Conservation (phyloP, 2,888 invertebrate species). For the Lycocerus yunnanus region DNA sequence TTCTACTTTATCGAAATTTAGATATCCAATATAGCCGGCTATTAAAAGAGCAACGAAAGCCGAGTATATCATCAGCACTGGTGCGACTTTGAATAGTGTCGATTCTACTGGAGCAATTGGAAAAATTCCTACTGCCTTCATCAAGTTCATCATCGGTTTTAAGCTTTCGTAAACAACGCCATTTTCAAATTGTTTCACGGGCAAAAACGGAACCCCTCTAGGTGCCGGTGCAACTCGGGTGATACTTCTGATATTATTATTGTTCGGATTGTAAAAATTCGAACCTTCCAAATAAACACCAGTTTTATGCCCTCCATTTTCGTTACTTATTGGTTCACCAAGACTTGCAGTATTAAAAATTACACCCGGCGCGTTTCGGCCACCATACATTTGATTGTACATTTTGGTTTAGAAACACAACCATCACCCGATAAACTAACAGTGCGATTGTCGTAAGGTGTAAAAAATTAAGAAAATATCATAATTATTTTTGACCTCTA, state of each 20-base stretch:
- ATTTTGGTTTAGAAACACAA: slow-evolving; percentile 3
- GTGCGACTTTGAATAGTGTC: slow-evolving; percentile 56
- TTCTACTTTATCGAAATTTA: slow-evolving; percentile 66
- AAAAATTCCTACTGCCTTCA: slow-evolving; percentile 64
- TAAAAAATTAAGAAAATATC: background rate
- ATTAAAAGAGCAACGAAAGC: slow-evolving; percentile 48
- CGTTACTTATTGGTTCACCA: background rate
- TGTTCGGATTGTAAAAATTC: slow-evolving; percentile 36
- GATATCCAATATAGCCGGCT: slow-evolving; percentile 63
- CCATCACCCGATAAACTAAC: slow-evolving; percentile 4
- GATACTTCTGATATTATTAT: slow-evolving; percentile 30
- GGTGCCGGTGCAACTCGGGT: slow-evolving; percentile 44
- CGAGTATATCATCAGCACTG: slow-evolving; percentile 65
- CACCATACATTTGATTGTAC: slow-evolving; percentile 13
- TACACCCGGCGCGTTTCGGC: background rate
- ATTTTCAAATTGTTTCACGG: slow-evolving; percentile 17
- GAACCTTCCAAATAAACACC: slow-evolving; percentile 47
- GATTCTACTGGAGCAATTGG: slow-evolving; percentile 62
- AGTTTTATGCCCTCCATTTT: slow-evolving; percentile 13
- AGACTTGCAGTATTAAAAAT: background rate
- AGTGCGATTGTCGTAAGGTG: slow-evolving; percentile 2
- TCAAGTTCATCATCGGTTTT: slow-evolving; percentile 56
- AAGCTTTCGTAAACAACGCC: slow-evolving; percentile 56
- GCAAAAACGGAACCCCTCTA: slow-evolving; percentile 1
- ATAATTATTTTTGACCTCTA: slow-evolving; percentile 24